Evolutionary conservation across 2,113 vertebrate genomes (phyloP).

Genomic region (Thunnus thynnus): DNA sequence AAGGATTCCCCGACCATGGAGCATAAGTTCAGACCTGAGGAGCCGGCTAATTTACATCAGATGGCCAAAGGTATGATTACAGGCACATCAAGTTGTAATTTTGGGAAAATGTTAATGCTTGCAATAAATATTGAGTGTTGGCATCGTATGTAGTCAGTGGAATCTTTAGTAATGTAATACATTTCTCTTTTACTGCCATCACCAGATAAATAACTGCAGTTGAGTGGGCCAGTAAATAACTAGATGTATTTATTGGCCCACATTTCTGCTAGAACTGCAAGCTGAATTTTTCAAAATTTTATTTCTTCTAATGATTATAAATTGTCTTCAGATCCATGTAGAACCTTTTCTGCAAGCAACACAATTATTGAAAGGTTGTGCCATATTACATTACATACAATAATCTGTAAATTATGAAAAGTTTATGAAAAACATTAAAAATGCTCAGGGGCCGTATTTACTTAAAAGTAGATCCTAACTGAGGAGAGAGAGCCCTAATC

Average conservation of each 20-base stretch:
- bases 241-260: background rate
- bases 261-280: background rate
- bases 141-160: background rate
- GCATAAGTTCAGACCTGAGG: constrained; percentile 73
- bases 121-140: background rate
- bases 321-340: background rate
- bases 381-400: background rate
- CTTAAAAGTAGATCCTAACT: no score
- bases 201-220: no score
- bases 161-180: background rate
- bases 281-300: background rate
- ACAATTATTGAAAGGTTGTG: background rate
- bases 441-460: no score
- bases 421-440: no score
- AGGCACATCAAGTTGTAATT: background rate
- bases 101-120: background rate
- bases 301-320: background rate
- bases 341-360: no score
- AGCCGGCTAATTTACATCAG: constrained; percentile 83
- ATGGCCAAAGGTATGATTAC: constrained; percentile 88
- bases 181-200: background rate
- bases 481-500: no score
- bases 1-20: constrained; percentile 78
- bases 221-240: no score
- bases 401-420: background rate